Evolutionary conservation across 2,888 invertebrate genomes (phyloP).

Genomic region (Baccha elongata): DNA sequence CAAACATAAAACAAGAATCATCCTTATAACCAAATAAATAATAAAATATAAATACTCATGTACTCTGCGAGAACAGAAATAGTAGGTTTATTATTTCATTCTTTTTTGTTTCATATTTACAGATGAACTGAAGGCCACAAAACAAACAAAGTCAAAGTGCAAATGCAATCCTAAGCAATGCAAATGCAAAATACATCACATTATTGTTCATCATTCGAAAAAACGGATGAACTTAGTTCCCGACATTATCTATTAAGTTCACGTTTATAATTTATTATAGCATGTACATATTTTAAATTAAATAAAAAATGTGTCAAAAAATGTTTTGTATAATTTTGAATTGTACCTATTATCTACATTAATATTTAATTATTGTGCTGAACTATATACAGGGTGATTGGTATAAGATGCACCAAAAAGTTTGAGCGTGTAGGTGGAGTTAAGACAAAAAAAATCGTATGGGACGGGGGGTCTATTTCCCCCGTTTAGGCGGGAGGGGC

Average conservation of each 20-base stretch:
- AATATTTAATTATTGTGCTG: too few relatives aligned
- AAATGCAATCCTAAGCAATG: conserved; percentile 78
- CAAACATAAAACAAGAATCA: too few relatives aligned
- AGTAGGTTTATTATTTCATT: too few relatives aligned
- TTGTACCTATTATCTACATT: not conserved
- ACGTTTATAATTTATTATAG: conserved; percentile 3
- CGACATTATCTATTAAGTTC: conserved; percentile 53
- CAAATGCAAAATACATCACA: conserved; percentile 75
- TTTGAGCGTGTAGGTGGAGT: too few relatives aligned
- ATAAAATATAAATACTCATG: too few relatives aligned
- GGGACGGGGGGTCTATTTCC: too few relatives aligned
- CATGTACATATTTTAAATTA: conserved; percentile 13
- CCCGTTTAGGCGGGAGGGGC: too few relatives aligned
- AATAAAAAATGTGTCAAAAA: conserved; percentile 5
- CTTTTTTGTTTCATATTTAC: conserved; percentile 32
- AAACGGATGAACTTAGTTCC: conserved; percentile 57
- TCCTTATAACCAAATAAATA: too few relatives aligned
- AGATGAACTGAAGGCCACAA: conserved; percentile 52
- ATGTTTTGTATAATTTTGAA: not conserved
- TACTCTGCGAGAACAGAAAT: too few relatives aligned
- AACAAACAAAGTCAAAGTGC: conserved; percentile 74
- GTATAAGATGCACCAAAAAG: too few relatives aligned
- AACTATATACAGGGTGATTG: too few relatives aligned
- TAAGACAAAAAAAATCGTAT: too few relatives aligned
- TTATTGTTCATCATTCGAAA: conserved; percentile 54